Evolutionary conservation across 1,140 invertebrate species (phyloP).

Genomic region (Trypoxylus dichotomus): DNA sequence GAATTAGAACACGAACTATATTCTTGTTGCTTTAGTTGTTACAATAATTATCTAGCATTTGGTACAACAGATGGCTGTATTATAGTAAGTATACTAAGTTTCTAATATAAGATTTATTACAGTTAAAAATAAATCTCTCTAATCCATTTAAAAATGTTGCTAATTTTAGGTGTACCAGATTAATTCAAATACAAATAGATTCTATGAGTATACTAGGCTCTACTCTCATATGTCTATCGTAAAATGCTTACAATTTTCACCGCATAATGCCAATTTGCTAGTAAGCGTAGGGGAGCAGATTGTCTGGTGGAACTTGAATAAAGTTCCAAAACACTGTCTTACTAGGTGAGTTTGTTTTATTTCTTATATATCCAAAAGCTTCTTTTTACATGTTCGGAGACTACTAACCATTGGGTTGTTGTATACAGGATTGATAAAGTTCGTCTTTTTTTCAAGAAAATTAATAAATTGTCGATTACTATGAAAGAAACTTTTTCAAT

Average conservation of each 20-base stretch:
- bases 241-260: constrained; percentile 32
- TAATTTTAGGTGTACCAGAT: constrained; percentile 17
- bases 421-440: too few relatives aligned
- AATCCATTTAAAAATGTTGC: too few relatives aligned
- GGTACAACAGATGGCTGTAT: constrained; percentile 23
- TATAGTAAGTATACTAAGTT: constrained; percentile 29
- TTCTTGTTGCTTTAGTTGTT: constrained; percentile 26
- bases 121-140: too few relatives aligned
- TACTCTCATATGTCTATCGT: constrained; percentile 28
- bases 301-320: constrained; percentile 34
- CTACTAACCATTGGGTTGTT: too few relatives aligned
- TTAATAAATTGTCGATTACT: too few relatives aligned
- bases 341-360: background rate
- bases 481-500: too few relatives aligned
- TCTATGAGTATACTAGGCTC: background rate
- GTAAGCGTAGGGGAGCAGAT: constrained; percentile 37
- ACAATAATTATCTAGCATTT: constrained; percentile 28
- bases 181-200: background rate
- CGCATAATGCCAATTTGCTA: constrained; percentile 25
- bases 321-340: background rate
- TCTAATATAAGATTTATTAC: too few relatives aligned
- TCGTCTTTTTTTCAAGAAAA: too few relatives aligned
- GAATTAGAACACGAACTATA: background rate
- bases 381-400: too few relatives aligned
- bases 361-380: too few relatives aligned